Evolutionary conservation across 2,797 vertebrate species (phyloP).

Genomic region (Pangasius larnaudii): DNA sequence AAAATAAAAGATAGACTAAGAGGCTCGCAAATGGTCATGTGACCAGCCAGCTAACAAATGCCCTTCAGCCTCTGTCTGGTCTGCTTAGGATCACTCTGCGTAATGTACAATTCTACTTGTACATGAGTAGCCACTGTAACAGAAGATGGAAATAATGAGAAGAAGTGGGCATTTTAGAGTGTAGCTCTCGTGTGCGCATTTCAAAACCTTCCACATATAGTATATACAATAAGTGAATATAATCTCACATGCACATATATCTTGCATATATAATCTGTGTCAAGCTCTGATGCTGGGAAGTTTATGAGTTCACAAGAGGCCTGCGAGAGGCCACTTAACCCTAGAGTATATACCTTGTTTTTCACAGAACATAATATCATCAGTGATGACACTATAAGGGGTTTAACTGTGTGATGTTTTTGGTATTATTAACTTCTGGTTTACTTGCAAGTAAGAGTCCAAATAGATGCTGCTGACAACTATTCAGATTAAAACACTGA

Average conservation of each 20-base stretch:
- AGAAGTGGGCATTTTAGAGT: slow-evolving; percentile 7
- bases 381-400: not conserved
- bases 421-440: not conserved
- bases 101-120: slow-evolving; percentile 28
- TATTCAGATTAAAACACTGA: not conserved
- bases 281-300: not conserved
- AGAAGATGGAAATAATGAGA: slow-evolving; percentile 39
- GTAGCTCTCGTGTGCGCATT: slow-evolving; percentile 13
- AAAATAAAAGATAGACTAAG: not conserved
- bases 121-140: slow-evolving; percentile 26
- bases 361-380: not conserved
- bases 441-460: not conserved
- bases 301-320: not conserved
- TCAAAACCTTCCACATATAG: not conserved
- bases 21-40: not conserved
- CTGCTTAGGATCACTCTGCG: slow-evolving; percentile 24
- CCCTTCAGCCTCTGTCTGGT: slow-evolving; percentile 15
- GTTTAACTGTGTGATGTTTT: not conserved
- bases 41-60: slow-evolving; percentile 28
- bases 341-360: not conserved
- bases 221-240: not conserved
- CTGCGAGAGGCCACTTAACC: not conserved
- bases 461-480: not conserved
- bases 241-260: not conserved
- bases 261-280: slow-evolving; percentile 19